These are phyloP conservation scores for Linyphia triangularis DNA, from an alignment of 2,888 invertebrate species.

Conservation along the genomic window DNA sequence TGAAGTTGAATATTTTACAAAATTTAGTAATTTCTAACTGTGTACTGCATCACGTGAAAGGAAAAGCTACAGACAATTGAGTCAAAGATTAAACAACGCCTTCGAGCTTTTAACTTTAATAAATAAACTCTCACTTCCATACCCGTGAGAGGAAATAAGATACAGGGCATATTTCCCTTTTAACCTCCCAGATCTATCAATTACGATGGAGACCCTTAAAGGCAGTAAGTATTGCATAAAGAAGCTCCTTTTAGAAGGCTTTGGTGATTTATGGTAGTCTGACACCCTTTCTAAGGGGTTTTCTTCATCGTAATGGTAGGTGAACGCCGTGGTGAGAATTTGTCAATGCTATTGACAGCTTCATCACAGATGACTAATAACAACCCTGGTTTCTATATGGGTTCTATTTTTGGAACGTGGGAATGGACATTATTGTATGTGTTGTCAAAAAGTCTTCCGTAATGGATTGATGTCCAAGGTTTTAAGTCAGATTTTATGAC, in stretches of 20 bases:
- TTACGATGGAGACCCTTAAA: slow-evolving; percentile 28
- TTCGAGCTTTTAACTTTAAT: slow-evolving; percentile 5
- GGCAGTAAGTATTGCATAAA: slow-evolving; percentile 44
- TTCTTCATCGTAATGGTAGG: slow-evolving; percentile 45
- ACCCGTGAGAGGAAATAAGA: slow-evolving; percentile 33
- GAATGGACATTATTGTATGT: slow-evolving; percentile 26
- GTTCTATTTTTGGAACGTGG: slow-evolving; percentile 34
- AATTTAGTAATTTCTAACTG: too few species aligned
- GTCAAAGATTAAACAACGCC: not conserved
- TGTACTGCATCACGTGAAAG: too few species aligned
- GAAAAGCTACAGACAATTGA: not conserved
- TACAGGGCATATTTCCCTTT: slow-evolving; percentile 44
- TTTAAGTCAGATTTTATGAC: not conserved
- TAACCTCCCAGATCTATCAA: slow-evolving; percentile 45
- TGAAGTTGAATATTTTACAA: too few species aligned
- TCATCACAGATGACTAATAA: slow-evolving; percentile 54
- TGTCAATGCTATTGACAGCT: slow-evolving; percentile 59
- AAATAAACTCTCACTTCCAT: not conserved
- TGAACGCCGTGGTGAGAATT: slow-evolving; percentile 43
- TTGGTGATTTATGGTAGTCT: slow-evolving; percentile 47
- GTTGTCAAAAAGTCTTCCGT: slow-evolving; percentile 12
- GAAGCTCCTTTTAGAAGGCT: slow-evolving; percentile 17
- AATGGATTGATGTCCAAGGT: not conserved
- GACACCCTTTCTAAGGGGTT: slow-evolving; percentile 26
- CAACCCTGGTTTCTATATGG: not conserved